Evolutionary conservation across 1,140 invertebrate genomes (phyloP), one percentile per base, ranked within the genome.

Genomic region (Drosophila nigromelanica): DNA sequence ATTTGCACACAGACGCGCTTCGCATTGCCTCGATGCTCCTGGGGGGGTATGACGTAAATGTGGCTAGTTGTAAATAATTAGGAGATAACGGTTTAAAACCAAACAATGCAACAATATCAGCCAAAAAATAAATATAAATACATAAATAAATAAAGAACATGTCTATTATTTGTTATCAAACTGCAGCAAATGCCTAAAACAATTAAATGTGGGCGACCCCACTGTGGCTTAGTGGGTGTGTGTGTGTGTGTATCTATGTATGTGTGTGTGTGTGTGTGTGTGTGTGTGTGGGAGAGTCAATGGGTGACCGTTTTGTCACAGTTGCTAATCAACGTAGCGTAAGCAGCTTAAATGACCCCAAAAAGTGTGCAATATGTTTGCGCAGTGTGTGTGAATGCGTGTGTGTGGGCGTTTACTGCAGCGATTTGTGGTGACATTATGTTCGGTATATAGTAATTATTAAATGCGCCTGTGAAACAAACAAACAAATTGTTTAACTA

Each of bases 41-140:
- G 4, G 30, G 50, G 50, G 63, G 64, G 43, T 3, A 11, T 56
- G 64, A 39, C 45, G 35, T 69, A 50, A 74, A 62, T 63, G 67
- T 60, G 76, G 70, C 59, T 66, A 83, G 76, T 77, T 76, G 80
- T 85, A 85, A 85, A 85, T 85, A 85, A 85, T 86, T 85, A 80
- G 81, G 55, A 71, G 80, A 85, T 85, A 83, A 83, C 80, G 42
- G 42, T 37, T 63, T 51, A 47, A 56, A 76, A 62, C 30, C 66
- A 68, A 69, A 85, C 78, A 77, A 75, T 63, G 54, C 42, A 11
- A 71, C 60, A 47, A 54, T 45, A 35, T 39, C 12, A 51, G n/a
- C 33, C n/a, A 24, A 24, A 48, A 56, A 66, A 48, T 39, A 48
- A 33, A 27, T 24, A 27, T 5, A 37, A 48, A 71, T 37, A 39